Conservation (phyloP, 2,113 vertebrate genomes). For the Amphilophus citrinellus region DNA sequence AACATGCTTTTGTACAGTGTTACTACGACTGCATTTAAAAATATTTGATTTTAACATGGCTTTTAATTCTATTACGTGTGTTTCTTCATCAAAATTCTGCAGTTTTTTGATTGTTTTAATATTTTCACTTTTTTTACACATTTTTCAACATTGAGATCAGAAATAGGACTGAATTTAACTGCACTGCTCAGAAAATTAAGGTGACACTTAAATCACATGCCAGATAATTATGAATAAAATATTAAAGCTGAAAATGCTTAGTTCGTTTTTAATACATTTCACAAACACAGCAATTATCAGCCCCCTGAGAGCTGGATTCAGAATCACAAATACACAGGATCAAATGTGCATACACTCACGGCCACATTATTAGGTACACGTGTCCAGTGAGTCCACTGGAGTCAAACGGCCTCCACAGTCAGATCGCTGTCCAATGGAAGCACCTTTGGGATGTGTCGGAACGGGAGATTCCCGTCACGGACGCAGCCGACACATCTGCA, state of each 20-base stretch:
- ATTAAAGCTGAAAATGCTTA: too few species aligned
- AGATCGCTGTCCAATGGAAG: too few species aligned
- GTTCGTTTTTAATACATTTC: too few species aligned
- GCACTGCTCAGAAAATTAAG: neutral
- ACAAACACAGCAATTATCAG: neutral
- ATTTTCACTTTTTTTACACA: neutral
- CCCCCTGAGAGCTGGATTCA: neutral
- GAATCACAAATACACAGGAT: neutral
- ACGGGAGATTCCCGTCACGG: neutral
- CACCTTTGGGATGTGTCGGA: too few species aligned
- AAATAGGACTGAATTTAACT: accelerated
- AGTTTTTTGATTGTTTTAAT: neutral
- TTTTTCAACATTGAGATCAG: neutral
- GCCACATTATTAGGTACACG: neutral
- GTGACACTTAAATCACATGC: neutral
- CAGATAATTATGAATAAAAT: too few species aligned
- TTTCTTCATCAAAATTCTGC: too few species aligned
- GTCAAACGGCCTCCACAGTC: too few species aligned
- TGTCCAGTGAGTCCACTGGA: neutral
- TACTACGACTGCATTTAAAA: neutral
- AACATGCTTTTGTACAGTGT: too few species aligned
- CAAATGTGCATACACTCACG: neutral
- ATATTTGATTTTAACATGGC: too few species aligned
- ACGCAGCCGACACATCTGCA: neutral
- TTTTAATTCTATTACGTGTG: too few species aligned